Base-by-base conservation (phyloP, 2,797 vertebrate species). In the Leptoclinus maculatus region DNA sequence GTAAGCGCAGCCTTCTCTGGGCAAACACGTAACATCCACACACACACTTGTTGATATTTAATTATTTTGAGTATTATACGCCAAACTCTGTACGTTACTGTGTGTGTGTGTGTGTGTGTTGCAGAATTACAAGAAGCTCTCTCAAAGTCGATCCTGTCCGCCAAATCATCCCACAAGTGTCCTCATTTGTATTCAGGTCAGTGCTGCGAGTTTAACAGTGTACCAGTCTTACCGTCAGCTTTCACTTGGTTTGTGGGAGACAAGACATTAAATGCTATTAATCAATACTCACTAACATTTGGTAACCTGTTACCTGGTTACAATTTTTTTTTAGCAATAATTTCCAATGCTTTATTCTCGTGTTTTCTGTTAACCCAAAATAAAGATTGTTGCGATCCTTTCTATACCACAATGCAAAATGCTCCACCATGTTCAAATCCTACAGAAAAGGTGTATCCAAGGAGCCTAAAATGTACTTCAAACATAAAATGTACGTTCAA, bases 181-280 rank as follows among this genome's bases (percentile, higher is more conserved):
- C 54, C 64, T 71, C 66, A 32, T 21, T 21, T 29, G 23, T 53
- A 25, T 7, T 23, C 79, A 90, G 88, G 83, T 90, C 68, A 84
- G 87, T 83, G 67, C 34, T 5, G 5, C 6, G 25, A 60, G 53
- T 69, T 79, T 25, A 27, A 45, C 39, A 34, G 6, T 34, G 6
- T 6, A 32, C 5, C 29, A 32, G 29, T 71, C 23, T 68, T 10
- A 39, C 27, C 16, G 14, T 29, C 11, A 41, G 11, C 7, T 57
- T 36, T 34, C 23, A 3, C 14, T 32, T 8, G 13, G n/a, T 64
- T 29, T 41, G 32, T 34, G 32, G 7, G 32, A 34, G n/a, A 39
- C n/a, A 10, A 38, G 2, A 38, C 19, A 12, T 59, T 21, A 41
- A n/a, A 11, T n/a, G 16, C 17, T 36, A 3, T n/a, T 5, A 5